Evolutionary conservation across 2,888 invertebrate species (phyloP), one percentile per base, ranked within the genome.

Genomic region (Xylota segnis): DNA sequence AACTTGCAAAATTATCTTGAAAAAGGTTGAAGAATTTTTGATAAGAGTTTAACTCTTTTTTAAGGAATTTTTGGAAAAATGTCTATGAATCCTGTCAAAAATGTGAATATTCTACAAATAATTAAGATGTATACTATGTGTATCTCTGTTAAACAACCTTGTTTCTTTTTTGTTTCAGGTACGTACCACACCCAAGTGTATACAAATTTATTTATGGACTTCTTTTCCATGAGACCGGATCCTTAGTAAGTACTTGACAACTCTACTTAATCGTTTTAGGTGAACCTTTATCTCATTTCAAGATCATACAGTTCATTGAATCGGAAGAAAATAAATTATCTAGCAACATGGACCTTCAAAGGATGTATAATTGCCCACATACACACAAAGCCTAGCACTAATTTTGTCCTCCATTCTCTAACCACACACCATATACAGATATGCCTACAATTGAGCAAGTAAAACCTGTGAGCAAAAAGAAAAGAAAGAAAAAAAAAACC

Each of bases 281-380:
- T 77, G 77, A 70, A 47, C 76, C 43, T 65, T 54, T 61, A 58
- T 18, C 59, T 58, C 63, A 54, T 70, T 70, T 63, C 47, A 47
- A 78, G 56, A 79, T 79, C 63, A 68, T 61, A 52, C 58, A 59
- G 79, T 43, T 58, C 83, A 79, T 43, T 79, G 83, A 65, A 47
- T 75, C 18, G 79, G 45, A 70, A 75, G 65, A 83, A 79, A 75
- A 50, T 70, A 75, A 75, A 84, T 83, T 84, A 79, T 75, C 70
- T 37, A 58, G 43, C 54, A 59, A 65, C 70, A 68, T 70, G 47
- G 71, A 65, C 70, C 63, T 75, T 58, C 65, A 79, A 79, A 75
- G 70, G 65, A 59, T 50, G 50, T 43, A 56, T 70, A 77, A 68
- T 68, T 70, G 61, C 52, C 27, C 10, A 23, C 18, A 32, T 9